phyloP scores from a whole-genome alignment of 1,140 invertebrate genomes.

The Caenorhabditis latens region DNA sequence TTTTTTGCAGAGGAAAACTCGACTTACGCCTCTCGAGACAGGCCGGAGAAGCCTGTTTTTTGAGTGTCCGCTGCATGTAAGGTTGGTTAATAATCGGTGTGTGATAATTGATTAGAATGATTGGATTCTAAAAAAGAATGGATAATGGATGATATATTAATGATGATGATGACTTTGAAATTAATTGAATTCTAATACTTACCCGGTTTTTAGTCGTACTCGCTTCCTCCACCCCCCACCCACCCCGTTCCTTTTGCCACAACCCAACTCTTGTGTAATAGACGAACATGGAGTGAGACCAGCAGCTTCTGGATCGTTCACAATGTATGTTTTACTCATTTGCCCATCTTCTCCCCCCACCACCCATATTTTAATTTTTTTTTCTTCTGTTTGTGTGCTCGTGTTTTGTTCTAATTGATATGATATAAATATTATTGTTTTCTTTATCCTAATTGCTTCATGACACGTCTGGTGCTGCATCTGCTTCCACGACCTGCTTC shows the following conservation, averaged over 20 bases:
- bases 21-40: slow-evolving; percentile 35
- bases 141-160: no score
- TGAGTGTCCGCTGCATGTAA: slow-evolving; percentile 49
- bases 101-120: slow-evolving; percentile 14
- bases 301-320: background rate
- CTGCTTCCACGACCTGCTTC: background rate
- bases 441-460: background rate
- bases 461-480: background rate
- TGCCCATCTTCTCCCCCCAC: background rate
- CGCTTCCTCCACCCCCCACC: background rate
- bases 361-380: background rate
- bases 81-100: slow-evolving; percentile 41
- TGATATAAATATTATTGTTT: slow-evolving; percentile 16
- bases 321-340: background rate
- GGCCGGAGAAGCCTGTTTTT: slow-evolving; percentile 43
- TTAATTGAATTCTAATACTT: background rate
- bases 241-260: background rate
- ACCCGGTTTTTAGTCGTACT: slow-evolving; percentile 22
- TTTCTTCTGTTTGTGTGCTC: background rate
- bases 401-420: background rate
- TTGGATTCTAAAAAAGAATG: no score
- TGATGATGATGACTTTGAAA: no score
- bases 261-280: background rate
- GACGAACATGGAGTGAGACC: background rate
- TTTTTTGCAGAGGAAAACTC: slow-evolving; percentile 54